Conservation (phyloP, 2,113 vertebrate species). For the Recurvirostra avosetta region DNA sequence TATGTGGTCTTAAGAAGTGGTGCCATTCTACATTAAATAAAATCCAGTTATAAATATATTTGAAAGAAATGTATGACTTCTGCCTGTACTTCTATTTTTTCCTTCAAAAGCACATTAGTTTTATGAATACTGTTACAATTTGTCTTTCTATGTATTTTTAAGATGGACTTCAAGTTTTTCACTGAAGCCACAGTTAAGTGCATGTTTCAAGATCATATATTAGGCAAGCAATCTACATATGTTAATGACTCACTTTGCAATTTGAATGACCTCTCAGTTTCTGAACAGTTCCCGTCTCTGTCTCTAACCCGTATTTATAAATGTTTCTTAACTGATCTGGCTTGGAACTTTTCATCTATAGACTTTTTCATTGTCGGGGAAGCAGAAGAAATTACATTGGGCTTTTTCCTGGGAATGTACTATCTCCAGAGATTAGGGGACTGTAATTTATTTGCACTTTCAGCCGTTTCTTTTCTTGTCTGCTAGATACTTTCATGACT, state of each 20-base stretch:
- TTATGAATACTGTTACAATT: background rate
- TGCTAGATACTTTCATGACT: background rate
- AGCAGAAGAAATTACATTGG: background rate
- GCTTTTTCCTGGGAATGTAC: background rate
- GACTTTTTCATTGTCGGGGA: background rate
- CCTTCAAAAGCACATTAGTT: background rate
- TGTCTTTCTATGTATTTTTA: background rate
- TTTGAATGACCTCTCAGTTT: constrained; percentile 1
- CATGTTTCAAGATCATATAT: background rate
- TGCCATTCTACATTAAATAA: background rate
- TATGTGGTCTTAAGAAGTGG: background rate
- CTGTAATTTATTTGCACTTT: background rate
- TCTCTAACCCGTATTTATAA: background rate
- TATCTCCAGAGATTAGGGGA: constrained; percentile 9
- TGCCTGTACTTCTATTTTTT: background rate
- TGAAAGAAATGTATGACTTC: background rate
- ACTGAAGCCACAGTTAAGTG: background rate
- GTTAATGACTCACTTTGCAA: background rate
- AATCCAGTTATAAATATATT: background rate
- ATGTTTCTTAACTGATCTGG: background rate
- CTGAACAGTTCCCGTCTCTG: background rate
- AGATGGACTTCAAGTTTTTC: background rate
- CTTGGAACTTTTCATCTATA: background rate
- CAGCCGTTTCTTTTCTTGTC: background rate
- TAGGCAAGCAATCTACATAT: background rate